Conservation (phyloP, 2,797 vertebrate genomes). For the Oceanodroma leucorhoa region DNA sequence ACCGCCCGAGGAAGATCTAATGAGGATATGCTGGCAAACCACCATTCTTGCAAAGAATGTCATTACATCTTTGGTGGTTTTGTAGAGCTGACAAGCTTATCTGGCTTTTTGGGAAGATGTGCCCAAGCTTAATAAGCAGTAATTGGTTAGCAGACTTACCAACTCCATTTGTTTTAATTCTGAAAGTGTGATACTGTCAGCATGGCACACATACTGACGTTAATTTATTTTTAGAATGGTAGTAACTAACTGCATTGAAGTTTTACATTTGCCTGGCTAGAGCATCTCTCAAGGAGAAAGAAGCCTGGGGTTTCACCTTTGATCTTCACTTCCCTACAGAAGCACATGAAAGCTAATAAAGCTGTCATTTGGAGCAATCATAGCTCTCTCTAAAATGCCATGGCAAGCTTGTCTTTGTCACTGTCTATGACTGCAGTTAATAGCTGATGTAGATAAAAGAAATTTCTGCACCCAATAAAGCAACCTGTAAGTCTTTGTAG, state of each 20-base stretch:
- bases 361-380: background rate
- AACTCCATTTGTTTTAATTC: background rate
- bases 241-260: background rate
- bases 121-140: background rate
- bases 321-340: background rate
- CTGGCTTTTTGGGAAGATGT: background rate
- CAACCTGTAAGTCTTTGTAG: background rate
- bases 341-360: background rate
- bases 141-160: background rate
- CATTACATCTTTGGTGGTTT: background rate
- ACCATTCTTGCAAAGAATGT: background rate
- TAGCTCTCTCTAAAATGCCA: background rate
- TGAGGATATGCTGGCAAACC: background rate
- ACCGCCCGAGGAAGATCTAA: background rate
- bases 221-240: background rate
- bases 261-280: background rate
- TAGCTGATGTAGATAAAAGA: background rate
- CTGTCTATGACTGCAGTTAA: background rate
- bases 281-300: background rate
- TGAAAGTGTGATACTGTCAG: background rate
- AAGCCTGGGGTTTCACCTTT: background rate
- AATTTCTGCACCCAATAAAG: background rate
- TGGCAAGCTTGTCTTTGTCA: background rate
- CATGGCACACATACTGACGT: fast-evolving
- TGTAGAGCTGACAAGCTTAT: background rate